Percentiles rank a stretch among this genome's conserved stretches.
These are phyloP conservation scores for Chionoecetes opilio DNA, from an alignment of 1,140 invertebrate species.

Conservation along the genomic window DNA sequence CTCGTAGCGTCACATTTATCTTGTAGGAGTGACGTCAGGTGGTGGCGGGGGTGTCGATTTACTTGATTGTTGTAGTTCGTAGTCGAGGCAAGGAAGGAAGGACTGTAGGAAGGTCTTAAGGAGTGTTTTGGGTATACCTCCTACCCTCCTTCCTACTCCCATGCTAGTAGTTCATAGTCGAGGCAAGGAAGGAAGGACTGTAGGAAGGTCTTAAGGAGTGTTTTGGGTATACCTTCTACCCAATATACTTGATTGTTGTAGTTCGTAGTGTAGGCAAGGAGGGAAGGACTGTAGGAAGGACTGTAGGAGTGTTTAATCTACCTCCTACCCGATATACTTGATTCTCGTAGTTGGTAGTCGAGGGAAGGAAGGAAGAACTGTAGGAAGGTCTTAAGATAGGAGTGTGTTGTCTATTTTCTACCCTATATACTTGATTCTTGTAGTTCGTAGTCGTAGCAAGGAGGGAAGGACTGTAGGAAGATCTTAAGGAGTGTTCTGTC, in stretches of 20 bases:
- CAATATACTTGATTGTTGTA: no score
- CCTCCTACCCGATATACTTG: no score
- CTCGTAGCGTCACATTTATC: conserved; percentile 45
- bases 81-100: not conserved
- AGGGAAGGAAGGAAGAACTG: no score
- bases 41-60: conserved; percentile 35
- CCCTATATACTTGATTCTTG: no score
- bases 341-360: no score
- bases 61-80: not conserved
- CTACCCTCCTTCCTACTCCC: no score
- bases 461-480: no score
- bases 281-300: not conserved
- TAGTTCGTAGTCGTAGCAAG: no score
- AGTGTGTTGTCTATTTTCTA: no score
- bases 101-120: not conserved
- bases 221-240: not conserved
- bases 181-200: not conserved
- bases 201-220: not conserved
- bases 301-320: not conserved
- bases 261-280: not conserved
- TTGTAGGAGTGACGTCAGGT: conserved; percentile 52
- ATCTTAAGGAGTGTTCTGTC: no score
- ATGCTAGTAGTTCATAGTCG: not conserved
- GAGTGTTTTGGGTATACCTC: not conserved
- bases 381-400: no score